Conservation (phyloP, 2,113 vertebrate species). For the Campylomormyrus tamandua region DNA sequence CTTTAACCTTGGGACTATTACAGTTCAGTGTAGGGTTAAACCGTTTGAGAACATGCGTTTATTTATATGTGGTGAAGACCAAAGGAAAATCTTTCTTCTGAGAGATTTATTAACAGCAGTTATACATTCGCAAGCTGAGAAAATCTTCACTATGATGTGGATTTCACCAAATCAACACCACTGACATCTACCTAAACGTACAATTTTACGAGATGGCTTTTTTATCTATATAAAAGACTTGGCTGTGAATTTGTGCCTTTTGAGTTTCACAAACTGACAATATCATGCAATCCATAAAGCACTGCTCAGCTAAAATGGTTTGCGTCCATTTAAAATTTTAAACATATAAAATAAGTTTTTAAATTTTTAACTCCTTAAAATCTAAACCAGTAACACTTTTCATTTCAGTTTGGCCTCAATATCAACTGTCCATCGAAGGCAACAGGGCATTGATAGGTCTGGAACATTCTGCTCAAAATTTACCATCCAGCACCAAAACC, state of each 20-base stretch:
- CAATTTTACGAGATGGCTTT: background rate
- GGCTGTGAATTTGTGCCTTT: background rate
- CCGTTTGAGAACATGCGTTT: background rate
- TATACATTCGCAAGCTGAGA: background rate
- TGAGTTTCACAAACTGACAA: background rate
- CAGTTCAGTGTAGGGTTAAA: background rate
- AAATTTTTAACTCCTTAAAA: background rate
- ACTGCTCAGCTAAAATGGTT: background rate
- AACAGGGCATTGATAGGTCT: background rate
- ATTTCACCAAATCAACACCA: background rate
- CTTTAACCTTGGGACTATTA: background rate
- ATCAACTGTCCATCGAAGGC: background rate
- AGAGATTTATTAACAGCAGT: background rate
- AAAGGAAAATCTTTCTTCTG: background rate
- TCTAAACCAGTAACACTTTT: background rate
- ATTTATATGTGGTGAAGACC: background rate
- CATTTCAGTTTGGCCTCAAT: background rate
- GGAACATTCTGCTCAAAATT: background rate
- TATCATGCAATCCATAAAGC: background rate
- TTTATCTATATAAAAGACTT: background rate
- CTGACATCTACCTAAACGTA: background rate
- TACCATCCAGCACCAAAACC: background rate
- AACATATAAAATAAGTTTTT: background rate
- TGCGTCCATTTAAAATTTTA: background rate
- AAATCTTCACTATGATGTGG: background rate